Percentiles rank a stretch among this genome's conserved stretches.
Conservation (phyloP, 2,113 vertebrate species). For the Oxyruncus cristatus region DNA sequence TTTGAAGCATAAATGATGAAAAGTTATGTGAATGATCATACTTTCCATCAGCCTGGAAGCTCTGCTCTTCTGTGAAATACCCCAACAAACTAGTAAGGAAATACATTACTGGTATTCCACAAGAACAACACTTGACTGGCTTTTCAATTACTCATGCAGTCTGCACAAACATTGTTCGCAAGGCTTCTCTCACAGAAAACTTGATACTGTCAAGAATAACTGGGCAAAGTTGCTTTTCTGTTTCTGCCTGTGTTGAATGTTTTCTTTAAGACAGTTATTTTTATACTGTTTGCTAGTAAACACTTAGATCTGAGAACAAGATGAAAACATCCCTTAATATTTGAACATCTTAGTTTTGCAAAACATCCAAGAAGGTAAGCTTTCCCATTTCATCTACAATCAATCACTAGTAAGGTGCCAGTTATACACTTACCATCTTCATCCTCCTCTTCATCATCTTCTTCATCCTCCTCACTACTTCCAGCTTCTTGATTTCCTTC, state of each 20-base stretch:
- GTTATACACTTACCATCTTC: slow-evolving; percentile 72
- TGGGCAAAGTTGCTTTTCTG: background rate
- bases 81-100: background rate
- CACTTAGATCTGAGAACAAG: background rate
- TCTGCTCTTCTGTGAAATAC: background rate
- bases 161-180: background rate
- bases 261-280: background rate
- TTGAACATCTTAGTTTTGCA: background rate
- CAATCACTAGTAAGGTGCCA: background rate
- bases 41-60: background rate
- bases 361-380: background rate
- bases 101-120: background rate
- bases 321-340: background rate
- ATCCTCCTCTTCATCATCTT: slow-evolving; percentile 80
- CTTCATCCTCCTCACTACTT: slow-evolving; percentile 87
- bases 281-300: background rate
- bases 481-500: slow-evolving; percentile 83
- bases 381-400: background rate
- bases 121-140: background rate
- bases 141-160: background rate
- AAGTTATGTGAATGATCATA: background rate
- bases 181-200: background rate
- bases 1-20: background rate
- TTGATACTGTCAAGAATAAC: background rate
- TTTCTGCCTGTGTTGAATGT: background rate